phyloP scores from a whole-genome alignment of 2,888 invertebrate genomes.

The Carcina quercana region DNA sequence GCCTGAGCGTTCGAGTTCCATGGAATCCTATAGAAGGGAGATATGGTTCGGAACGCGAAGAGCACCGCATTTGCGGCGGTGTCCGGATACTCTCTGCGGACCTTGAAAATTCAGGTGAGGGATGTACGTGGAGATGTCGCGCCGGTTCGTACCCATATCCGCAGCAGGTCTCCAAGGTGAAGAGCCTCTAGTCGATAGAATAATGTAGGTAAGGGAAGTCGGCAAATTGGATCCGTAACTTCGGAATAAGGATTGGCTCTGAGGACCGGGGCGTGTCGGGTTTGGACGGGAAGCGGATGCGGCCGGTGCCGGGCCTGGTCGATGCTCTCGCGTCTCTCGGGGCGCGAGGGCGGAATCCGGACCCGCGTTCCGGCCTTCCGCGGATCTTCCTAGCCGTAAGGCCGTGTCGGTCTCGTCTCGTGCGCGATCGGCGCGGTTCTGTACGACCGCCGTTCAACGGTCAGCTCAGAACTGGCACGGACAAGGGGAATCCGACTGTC shows the following conservation, averaged over 20 bases:
- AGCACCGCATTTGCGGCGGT: constrained; percentile 33
- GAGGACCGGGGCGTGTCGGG: constrained; percentile 77
- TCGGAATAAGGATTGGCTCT: constrained; percentile 84
- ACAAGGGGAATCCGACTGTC: constrained; percentile 79
- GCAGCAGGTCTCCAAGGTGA: constrained; percentile 85
- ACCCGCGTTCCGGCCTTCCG: constrained; percentile 29
- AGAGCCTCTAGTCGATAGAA: constrained; percentile 77
- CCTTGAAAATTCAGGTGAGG: constrained; percentile 47
- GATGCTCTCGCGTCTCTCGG: constrained; percentile 18
- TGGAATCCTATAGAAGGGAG: constrained; percentile 66
- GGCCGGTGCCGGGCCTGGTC: constrained; percentile 24
- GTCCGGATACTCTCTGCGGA: constrained; percentile 42
- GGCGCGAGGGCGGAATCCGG: constrained; percentile 38
- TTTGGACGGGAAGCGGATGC: constrained; percentile 52
- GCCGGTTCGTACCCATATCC: constrained; percentile 79
- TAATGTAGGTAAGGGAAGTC: constrained; percentile 81
- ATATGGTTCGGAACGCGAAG: constrained; percentile 62
- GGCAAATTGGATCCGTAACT: constrained; percentile 79
- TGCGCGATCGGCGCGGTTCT: constrained; percentile 24
- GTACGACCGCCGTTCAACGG: constrained; percentile 53
- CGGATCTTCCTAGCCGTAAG: constrained; percentile 28
- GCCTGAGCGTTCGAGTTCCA: constrained; percentile 65
- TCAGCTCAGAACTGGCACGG: constrained; percentile 77
- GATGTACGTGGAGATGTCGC: constrained; percentile 42
- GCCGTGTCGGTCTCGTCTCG: constrained; percentile 32